Evolutionary conservation across 2,888 invertebrate species (phyloP).

Genomic region (Polydrusus tereticollis): DNA sequence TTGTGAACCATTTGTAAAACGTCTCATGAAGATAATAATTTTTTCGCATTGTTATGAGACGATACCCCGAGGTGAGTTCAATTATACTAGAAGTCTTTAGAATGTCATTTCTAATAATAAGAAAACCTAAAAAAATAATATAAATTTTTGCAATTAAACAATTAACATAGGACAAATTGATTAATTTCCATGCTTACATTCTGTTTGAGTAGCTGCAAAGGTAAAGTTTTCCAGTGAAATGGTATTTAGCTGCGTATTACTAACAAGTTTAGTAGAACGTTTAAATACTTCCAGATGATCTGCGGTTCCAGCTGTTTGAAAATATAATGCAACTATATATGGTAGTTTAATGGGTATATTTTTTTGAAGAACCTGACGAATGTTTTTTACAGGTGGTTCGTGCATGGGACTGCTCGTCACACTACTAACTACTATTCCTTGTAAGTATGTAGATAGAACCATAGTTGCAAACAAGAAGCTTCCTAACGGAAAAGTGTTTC

Average conservation of each 20-base stretch:
- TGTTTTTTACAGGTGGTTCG: constrained; percentile 16
- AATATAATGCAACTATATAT: not conserved
- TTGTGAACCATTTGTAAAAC: not conserved
- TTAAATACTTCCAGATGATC: not conserved
- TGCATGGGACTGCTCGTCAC: constrained; percentile 9
- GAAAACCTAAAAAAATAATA: not conserved
- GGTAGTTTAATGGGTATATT: constrained; percentile 9
- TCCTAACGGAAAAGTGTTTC: not conserved
- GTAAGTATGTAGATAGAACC: not conserved
- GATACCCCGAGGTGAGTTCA: not conserved
- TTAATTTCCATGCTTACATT: not conserved
- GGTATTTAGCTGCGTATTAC: not conserved
- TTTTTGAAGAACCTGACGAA: constrained; percentile 4
- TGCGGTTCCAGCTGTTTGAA: not conserved
- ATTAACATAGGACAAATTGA: too few species aligned
- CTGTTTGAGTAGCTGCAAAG: not conserved
- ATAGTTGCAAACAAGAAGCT: not conserved
- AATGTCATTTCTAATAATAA: not conserved
- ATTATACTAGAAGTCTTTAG: not conserved
- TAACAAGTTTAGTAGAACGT: not conserved
- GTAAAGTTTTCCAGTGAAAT: not conserved
- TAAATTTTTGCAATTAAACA: not conserved
- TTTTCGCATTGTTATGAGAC: not conserved
- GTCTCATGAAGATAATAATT: not conserved
- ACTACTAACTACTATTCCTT: constrained; percentile 8